These are phyloP conservation scores for Leucopsar rothschildi DNA, from an alignment of 2,113 vertebrate species.

Conservation along the genomic window DNA sequence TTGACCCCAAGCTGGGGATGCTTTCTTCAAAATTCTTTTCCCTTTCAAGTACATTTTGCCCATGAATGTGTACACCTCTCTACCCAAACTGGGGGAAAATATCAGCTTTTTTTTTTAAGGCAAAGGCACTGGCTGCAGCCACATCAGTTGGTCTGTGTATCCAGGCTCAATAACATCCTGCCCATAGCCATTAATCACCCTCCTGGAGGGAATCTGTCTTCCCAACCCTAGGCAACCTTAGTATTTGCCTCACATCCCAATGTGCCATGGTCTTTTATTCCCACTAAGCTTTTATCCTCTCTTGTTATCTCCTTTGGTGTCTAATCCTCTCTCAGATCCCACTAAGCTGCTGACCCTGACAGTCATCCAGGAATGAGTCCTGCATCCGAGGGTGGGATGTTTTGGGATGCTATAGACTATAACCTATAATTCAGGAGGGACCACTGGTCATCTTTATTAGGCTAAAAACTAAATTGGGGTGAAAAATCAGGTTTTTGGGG, in stretches of 20 bases:
- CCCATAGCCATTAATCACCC: not conserved
- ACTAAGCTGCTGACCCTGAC: not conserved
- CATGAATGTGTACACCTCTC: not conserved
- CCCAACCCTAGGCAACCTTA: not conserved
- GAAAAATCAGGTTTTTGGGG: constrained; percentile 8
- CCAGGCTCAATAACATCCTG: not conserved
- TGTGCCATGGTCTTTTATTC: not conserved
- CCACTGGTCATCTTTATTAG: not conserved
- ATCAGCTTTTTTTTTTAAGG: not conserved
- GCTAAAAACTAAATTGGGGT: constrained; percentile 19
- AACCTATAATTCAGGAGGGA: not conserved
- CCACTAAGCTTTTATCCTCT: not conserved
- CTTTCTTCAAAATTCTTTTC: not conserved
- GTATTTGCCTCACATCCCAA: not conserved
- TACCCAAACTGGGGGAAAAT: not conserved
- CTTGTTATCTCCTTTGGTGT: constrained; percentile 14
- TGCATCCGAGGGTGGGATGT: not conserved
- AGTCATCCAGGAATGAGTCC: not conserved
- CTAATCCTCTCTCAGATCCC: not conserved
- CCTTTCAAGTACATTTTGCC: not conserved
- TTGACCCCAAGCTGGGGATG: not conserved
- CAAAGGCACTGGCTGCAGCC: not conserved
- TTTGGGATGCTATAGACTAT: not conserved
- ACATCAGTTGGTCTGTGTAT: not conserved
- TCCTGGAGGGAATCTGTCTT: not conserved